Conservation (phyloP, 2,888 invertebrate genomes). For the Ctena decussata region DNA sequence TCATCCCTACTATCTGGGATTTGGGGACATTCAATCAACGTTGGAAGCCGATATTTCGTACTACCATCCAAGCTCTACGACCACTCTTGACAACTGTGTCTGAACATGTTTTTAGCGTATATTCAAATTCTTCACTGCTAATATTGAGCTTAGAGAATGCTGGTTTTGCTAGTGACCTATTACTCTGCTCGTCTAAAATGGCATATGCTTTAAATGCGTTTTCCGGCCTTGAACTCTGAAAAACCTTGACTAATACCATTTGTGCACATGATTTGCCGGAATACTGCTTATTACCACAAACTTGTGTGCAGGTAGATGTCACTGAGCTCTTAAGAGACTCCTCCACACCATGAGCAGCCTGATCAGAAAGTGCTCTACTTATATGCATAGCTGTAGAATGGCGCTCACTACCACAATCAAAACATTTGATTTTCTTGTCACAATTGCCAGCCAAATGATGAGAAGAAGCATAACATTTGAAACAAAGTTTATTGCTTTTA, state of each 20-base stretch:
- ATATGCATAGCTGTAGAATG: conserved; percentile 47
- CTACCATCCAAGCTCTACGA: conserved; percentile 29
- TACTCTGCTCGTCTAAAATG: conserved; percentile 34
- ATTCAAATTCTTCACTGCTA: background rate
- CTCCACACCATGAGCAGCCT: background rate
- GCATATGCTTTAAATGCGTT: conserved; percentile 23
- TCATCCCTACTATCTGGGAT: conserved; percentile 32
- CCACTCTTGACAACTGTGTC: conserved; percentile 16
- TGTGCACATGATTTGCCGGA: conserved; percentile 7
- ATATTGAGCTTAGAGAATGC: conserved; percentile 15
- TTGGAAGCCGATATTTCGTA: conserved; percentile 12
- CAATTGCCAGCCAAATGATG: conserved; percentile 40
- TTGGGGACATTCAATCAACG: conserved; percentile 23
- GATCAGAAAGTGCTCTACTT: background rate
- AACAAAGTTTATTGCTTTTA: conserved; percentile 42
- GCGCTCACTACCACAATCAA: conserved; percentile 38
- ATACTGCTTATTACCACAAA: conserved; percentile 17
- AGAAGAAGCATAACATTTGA: conserved; percentile 36
- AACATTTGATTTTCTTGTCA: conserved; percentile 31
- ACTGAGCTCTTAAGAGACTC: background rate
- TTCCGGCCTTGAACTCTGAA: conserved; percentile 15
- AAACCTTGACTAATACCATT: conserved; percentile 8
- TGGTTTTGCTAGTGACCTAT: conserved; percentile 25
- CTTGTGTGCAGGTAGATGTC: conserved; percentile 15
- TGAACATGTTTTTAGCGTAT: conserved; percentile 33